These are phyloP conservation scores for Caligus rogercresseyi DNA, from an alignment of 1,140 invertebrate genomes.

Conservation along the genomic window DNA sequence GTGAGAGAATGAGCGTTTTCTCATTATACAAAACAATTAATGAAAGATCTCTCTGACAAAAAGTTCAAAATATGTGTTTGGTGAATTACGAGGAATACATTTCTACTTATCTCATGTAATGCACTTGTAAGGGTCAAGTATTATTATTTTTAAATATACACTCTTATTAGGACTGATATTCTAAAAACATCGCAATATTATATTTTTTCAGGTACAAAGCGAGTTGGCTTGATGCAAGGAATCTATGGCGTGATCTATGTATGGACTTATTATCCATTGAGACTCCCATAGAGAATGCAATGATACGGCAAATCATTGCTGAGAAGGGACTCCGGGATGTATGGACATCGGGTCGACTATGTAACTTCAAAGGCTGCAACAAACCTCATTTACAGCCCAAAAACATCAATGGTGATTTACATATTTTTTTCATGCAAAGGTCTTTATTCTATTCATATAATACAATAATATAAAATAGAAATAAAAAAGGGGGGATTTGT, in stretches of 20 bases:
- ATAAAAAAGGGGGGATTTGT: no score
- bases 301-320: slow-evolving; percentile 59
- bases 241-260: slow-evolving; percentile 72
- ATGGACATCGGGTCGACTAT: slow-evolving; percentile 65
- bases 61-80: not conserved
- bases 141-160: not conserved
- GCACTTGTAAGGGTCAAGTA: not conserved
- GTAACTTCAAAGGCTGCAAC: slow-evolving; percentile 40
- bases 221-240: slow-evolving; percentile 76
- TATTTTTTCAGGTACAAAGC: slow-evolving; percentile 4
- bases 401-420: slow-evolving; percentile 17
- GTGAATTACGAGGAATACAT: not conserved
- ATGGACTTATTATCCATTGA: slow-evolving; percentile 77
- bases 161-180: not conserved
- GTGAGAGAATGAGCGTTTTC: no score
- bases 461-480: no score
- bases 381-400: slow-evolving; percentile 18
- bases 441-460: no score
- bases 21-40: no score
- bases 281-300: slow-evolving; percentile 68
- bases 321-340: slow-evolving; percentile 26
- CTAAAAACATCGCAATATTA: not conserved
- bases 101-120: not conserved
- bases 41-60: not conserved
- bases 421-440: no score